Evolutionary conservation across 1,140 invertebrate species (phyloP), one percentile per base, ranked within the genome.

Genomic region (Dinoponera quadriceps): DNA sequence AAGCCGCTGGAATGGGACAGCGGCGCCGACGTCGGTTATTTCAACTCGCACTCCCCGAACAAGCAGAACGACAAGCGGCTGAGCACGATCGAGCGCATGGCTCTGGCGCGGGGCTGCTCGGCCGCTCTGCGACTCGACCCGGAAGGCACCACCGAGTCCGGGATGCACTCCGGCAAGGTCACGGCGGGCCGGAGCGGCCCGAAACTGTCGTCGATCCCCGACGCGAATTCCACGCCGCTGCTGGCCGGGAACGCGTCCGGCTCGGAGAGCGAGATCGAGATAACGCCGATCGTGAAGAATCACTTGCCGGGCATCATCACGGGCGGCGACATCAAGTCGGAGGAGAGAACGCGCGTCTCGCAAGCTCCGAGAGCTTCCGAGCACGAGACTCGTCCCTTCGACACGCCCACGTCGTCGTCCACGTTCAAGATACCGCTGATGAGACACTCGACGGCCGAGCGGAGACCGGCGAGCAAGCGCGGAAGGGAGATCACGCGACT

Each of bases 1-100:
- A 94, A 95, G 9, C 96, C 95, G 83, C 91, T 97, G 3, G 96
- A 97, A 93, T 97, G 97, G 97, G 96, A 97, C 90, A 97, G 96
- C 81, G 95, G 96, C 63, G 97, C 96, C 9, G 97, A 97, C 93
- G 96, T 97, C 54, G 97, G 96, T 5, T 97, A 97, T 92, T 94
- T 90, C 27, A 95, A 96, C 91, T 89, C 72, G 57, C 51, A 84
- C 14, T 82, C 88, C n/a, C 83, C 80, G 14, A 93, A 93, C 82
- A 95, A 93, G 89, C 93, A 94, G 18, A 91, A 90, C 83, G 78
- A 92, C 85, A 90, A 95, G 84, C 82, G 94, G 89, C 83, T 96
- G 0, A 95, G 95, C 84, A 96, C 95, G 3, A 93, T 96, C 69
- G 96, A 96, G 90, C 95, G 95, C 84, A 94, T 96, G 85, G 95